These are phyloP conservation scores for Cryptocephalus primarius DNA, from an alignment of 2,888 invertebrate species.

Conservation along the genomic window DNA sequence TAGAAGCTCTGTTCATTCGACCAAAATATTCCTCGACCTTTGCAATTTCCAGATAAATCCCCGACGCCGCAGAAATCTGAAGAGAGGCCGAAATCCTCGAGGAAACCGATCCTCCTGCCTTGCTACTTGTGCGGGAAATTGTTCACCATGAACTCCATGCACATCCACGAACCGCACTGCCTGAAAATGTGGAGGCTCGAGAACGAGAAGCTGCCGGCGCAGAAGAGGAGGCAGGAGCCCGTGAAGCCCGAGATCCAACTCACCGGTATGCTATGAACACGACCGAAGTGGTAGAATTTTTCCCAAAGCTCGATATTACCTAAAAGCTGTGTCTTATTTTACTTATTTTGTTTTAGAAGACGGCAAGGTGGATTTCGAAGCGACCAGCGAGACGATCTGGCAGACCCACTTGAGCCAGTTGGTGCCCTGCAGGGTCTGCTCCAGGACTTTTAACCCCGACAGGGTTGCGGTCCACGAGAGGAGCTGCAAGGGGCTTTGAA, in stretches of 20 bases:
- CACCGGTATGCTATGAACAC: constrained; percentile 31
- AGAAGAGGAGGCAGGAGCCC: constrained; percentile 44
- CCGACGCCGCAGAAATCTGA: constrained; percentile 8
- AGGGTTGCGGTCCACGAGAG: constrained; percentile 50
- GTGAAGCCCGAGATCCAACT: constrained; percentile 44
- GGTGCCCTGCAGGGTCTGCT: constrained; percentile 50
- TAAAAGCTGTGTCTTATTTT: no score
- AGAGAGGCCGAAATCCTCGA: constrained; percentile 16
- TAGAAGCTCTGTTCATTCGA: no score
- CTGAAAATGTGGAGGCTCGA: constrained; percentile 51
- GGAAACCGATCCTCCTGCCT: constrained; percentile 31
- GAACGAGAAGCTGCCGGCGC: constrained; percentile 47
- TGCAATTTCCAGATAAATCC: constrained; percentile 6
- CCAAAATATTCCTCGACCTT: no score
- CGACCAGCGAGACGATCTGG: constrained; percentile 43
- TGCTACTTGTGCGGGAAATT: constrained; percentile 57
- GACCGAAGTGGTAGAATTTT: no score
- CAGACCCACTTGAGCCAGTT: constrained; percentile 46
- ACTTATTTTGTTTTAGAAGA: constrained; percentile 22
- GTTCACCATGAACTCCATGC: constrained; percentile 50
- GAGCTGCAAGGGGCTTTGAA: constrained; percentile 40
- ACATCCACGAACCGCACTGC: constrained; percentile 57
- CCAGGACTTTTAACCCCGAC: constrained; percentile 55
- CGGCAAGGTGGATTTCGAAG: constrained; percentile 33
- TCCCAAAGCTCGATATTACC: no score